These are phyloP conservation scores for human DNA, from an alignment of 2,113 vertebrate genomes.

Conservation along the genomic window GRCh38 chr2:48675501-48676000, in stretches of 20 bases:
- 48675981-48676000: not conserved
- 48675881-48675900: no score
- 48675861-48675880: not conserved
- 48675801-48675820: not conserved
- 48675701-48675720: not conserved
- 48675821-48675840: no score
- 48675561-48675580: not conserved
- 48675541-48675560: not conserved
- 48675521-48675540: slow-evolving; percentile 21
- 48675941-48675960: not conserved
- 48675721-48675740: not conserved
- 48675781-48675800: not conserved
- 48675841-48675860: not conserved
- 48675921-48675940: not conserved
- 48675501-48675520: not conserved
- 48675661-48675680: not conserved
- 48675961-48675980: not conserved
- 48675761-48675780: slow-evolving; percentile 15
- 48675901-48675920: not conserved
- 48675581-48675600: slow-evolving; percentile 23
- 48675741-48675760: not conserved
- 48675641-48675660: not conserved
- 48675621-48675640: slow-evolving; percentile 31
- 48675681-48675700: not conserved
- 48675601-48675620: not conserved